Conservation (phyloP, 2,113 vertebrate species). For the Rallus limicola region DNA sequence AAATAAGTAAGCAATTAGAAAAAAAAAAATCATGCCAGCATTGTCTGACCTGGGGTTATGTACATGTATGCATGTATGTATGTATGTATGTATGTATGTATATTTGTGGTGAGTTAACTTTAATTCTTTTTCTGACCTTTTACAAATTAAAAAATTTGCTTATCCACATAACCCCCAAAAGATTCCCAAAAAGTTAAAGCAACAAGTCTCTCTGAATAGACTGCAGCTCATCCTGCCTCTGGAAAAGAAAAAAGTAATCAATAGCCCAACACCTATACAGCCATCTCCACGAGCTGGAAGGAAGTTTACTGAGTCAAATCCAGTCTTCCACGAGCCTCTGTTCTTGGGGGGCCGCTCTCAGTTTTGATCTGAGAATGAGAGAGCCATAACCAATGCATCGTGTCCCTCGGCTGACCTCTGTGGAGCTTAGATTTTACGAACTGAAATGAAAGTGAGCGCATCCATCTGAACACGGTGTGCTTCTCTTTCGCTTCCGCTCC, state of each 20-base stretch:
- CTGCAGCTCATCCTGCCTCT: neutral
- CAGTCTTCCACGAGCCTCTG: neutral
- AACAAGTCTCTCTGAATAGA: neutral
- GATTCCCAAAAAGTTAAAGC: neutral
- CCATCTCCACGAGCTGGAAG: neutral
- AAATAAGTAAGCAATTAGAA: neutral
- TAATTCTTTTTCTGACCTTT: neutral
- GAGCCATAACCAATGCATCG: neutral
- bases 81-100: neutral
- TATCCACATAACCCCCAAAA: neutral
- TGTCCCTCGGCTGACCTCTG: neutral
- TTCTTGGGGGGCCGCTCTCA: neutral
- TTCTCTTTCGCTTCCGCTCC: neutral
- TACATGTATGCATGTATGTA: neutral
- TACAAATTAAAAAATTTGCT: neutral
- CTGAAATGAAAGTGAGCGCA: neutral
- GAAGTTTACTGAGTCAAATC: neutral
- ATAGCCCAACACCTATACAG: neutral
- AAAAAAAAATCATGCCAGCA: neutral
- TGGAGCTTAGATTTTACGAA: neutral
- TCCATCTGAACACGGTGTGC: rapidly evolving
- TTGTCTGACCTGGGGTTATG: neutral
- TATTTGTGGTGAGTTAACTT: neutral
- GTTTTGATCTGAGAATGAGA: neutral
- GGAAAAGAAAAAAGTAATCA: neutral